Conservation (phyloP, 1,140 invertebrate genomes). For the Ptiloglossa arizonensis region DNA sequence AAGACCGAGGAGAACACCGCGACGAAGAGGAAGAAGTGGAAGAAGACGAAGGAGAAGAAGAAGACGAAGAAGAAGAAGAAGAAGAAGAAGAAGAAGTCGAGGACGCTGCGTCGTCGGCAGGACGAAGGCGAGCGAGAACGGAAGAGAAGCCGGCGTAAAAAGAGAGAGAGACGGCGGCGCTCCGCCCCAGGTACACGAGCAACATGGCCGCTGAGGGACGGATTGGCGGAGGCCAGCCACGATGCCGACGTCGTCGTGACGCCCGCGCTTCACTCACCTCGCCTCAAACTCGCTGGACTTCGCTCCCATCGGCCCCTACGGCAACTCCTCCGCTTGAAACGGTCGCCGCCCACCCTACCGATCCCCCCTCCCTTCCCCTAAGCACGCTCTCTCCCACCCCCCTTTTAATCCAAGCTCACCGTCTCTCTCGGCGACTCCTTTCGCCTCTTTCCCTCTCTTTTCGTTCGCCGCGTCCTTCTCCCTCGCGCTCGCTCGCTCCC, state of each 20-base stretch:
- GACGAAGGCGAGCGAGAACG: slow-evolving; percentile 25
- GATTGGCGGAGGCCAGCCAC: slow-evolving; percentile 78
- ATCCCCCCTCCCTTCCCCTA: slow-evolving; percentile 45
- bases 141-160: slow-evolving; percentile 42
- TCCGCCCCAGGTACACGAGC: slow-evolving; percentile 79
- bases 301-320: slow-evolving; percentile 58
- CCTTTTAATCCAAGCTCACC: slow-evolving; percentile 7
- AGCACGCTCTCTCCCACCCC: slow-evolving; percentile 7
- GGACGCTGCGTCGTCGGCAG: slow-evolving; percentile 17
- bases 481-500: neutral
- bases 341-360: slow-evolving; percentile 70
- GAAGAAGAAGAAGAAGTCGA: slow-evolving; percentile 18
- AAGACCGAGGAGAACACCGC: slow-evolving; percentile 26
- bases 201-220: slow-evolving; percentile 81
- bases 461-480: neutral
- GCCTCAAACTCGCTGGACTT: slow-evolving; percentile 64
- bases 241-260: slow-evolving; percentile 79
- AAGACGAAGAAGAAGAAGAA: neutral
- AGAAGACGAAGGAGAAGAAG: neutral
- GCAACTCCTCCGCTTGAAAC: slow-evolving; percentile 65
- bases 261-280: slow-evolving; percentile 79
- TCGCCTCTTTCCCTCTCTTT: neutral
- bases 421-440: neutral
- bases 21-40: neutral
- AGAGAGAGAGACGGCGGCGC: slow-evolving; percentile 61